These are phyloP conservation scores for Mionectes olivaceus DNA, from an alignment of 2,797 vertebrate genomes.

Conservation along the genomic window DNA sequence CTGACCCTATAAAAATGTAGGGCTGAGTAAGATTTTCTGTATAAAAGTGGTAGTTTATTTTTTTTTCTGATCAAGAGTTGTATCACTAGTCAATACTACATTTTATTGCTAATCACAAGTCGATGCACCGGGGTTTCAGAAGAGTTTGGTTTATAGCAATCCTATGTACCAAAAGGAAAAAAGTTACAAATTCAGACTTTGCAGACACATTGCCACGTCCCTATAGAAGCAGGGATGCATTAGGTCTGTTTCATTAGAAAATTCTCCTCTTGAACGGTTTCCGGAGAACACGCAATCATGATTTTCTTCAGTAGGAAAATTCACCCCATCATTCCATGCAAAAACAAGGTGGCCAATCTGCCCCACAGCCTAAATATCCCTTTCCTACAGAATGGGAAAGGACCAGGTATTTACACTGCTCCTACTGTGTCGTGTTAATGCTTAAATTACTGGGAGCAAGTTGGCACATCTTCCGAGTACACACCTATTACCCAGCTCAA, in stretches of 20 bases:
- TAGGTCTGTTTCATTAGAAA: conserved; percentile 64
- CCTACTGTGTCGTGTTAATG: conserved; percentile 37
- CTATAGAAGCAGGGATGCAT: conserved; percentile 59
- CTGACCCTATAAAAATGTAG: conserved; percentile 59
- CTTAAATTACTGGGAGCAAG: conserved; percentile 50
- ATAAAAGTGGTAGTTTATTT: conserved; percentile 68
- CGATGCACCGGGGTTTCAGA: conserved; percentile 78
- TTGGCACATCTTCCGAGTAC: conserved; percentile 3
- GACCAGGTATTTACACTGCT: conserved; percentile 38
- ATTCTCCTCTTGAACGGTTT: conserved; percentile 27
- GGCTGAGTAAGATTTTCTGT: conserved; percentile 53
- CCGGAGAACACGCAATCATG: not conserved
- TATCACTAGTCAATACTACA: conserved; percentile 74
- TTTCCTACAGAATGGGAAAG: conserved; percentile 31
- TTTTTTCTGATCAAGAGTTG: conserved; percentile 57
- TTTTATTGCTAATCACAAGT: conserved; percentile 83
- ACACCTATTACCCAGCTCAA: not conserved
- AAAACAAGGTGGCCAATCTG: conserved; percentile 27
- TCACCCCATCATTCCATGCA: conserved; percentile 45
- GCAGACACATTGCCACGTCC: conserved; percentile 72
- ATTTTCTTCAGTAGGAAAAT: conserved; percentile 35
- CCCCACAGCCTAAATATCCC: not conserved
- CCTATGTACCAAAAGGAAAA: conserved; percentile 76
- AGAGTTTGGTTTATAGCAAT: conserved; percentile 83
- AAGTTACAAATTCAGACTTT: conserved; percentile 76